These are phyloP conservation scores for Aricia agestis DNA, from an alignment of 1,140 invertebrate species.

Conservation along the genomic window DNA sequence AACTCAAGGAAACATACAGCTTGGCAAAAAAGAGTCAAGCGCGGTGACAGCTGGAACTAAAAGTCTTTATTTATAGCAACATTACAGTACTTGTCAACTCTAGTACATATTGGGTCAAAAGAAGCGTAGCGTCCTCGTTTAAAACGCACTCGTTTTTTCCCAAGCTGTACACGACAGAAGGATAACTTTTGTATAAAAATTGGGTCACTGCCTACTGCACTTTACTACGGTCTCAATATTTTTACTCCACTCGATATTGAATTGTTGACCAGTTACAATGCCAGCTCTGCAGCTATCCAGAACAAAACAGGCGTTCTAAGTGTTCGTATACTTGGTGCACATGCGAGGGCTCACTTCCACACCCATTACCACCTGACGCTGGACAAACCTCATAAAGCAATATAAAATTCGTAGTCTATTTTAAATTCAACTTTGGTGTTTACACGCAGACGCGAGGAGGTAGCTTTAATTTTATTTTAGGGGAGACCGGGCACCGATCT, in stretches of 20 bases:
- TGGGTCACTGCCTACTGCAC: too few species aligned
- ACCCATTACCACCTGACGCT: constrained; percentile 8
- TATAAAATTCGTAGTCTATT: constrained; percentile 30
- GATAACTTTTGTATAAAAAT: too few species aligned
- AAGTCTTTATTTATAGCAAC: too few species aligned
- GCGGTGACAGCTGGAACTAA: too few species aligned
- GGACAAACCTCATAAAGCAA: constrained; percentile 16
- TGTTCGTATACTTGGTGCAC: constrained; percentile 3
- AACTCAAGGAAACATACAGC: too few species aligned
- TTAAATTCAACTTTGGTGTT: constrained; percentile 40
- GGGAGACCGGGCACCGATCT: not conserved
- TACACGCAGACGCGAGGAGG: constrained; percentile 37
- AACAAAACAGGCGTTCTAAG: not conserved
- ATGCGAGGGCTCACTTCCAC: not conserved
- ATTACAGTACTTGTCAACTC: too few species aligned
- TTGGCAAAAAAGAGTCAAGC: too few species aligned
- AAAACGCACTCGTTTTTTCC: too few species aligned
- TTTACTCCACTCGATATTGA: not conserved
- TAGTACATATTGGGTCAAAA: too few species aligned
- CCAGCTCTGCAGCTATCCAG: not conserved
- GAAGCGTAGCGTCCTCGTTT: too few species aligned
- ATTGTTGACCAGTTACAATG: not conserved
- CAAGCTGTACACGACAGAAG: too few species aligned
- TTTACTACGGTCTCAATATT: not conserved
- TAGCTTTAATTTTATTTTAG: constrained; percentile 30